These are phyloP conservation scores for Asobara japonica DNA, from an alignment of 1,140 invertebrate genomes.

Conservation along the genomic window DNA sequence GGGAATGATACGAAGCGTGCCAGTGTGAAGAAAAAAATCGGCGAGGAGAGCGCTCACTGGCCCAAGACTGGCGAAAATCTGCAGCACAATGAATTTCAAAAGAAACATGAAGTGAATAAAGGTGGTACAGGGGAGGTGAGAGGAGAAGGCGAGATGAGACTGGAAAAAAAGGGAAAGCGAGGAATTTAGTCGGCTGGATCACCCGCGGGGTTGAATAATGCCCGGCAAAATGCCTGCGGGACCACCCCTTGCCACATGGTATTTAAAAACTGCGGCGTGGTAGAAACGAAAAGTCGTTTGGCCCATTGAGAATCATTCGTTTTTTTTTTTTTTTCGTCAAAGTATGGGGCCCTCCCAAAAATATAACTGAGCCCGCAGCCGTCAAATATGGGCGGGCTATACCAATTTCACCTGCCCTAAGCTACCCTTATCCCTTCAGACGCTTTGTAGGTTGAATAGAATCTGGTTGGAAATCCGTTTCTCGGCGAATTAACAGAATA, in stretches of 20 bases:
- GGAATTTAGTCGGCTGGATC: slow-evolving; percentile 44
- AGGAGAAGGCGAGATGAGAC: slow-evolving; percentile 19
- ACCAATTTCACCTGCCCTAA: slow-evolving; percentile 50
- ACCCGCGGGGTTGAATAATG: slow-evolving; percentile 61
- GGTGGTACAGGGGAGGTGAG: slow-evolving; percentile 14
- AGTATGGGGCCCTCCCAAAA: slow-evolving; percentile 31
- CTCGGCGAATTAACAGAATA: too few species aligned
- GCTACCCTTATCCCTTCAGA: slow-evolving; percentile 33
- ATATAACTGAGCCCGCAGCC: slow-evolving; percentile 38
- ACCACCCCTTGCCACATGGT: slow-evolving; percentile 55
- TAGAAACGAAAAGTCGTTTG: background rate
- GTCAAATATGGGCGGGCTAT: slow-evolving; percentile 52
- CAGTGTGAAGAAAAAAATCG: background rate
- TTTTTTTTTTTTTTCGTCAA: slow-evolving; percentile 43
- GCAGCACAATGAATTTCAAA: slow-evolving; percentile 4
- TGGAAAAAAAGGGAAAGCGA: slow-evolving; percentile 41
- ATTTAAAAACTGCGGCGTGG: slow-evolving; percentile 45
- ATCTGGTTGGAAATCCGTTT: background rate
- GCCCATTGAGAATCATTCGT: slow-evolving; percentile 21
- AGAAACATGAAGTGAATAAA: slow-evolving; percentile 32
- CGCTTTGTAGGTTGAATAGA: slow-evolving; percentile 41
- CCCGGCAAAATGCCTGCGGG: slow-evolving; percentile 54
- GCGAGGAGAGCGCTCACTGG: background rate
- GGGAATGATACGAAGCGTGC: background rate
- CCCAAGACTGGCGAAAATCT: background rate